Conservation (phyloP, 2,797 vertebrate species). For the Hephaestus fuliginosus region DNA sequence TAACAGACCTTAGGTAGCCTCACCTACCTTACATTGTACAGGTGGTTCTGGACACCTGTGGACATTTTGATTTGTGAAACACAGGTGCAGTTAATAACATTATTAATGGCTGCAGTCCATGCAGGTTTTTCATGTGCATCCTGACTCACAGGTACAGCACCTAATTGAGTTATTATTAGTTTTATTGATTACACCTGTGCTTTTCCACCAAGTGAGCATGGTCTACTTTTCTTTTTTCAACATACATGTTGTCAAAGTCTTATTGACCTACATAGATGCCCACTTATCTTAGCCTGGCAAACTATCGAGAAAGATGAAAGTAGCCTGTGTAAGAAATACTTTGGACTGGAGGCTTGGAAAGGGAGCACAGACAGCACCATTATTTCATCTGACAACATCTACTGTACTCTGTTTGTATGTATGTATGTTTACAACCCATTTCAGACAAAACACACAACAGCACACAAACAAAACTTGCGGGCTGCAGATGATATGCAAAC, state of each 20-base stretch:
- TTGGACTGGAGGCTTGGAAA: neutral
- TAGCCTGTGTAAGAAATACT: neutral
- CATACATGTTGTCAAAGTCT: neutral
- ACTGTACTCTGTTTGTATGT: neutral
- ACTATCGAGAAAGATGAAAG: neutral
- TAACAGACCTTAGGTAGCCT: neutral
- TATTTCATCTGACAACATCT: neutral
- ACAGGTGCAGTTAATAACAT: neutral
- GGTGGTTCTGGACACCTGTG: neutral
- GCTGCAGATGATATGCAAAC: neutral
- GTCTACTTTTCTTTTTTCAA: neutral
- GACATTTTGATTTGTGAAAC: slow-evolving; percentile 6
- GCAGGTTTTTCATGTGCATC: neutral
- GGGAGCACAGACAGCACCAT: neutral
- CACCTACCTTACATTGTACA: neutral
- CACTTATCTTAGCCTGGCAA: neutral
- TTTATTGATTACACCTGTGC: neutral
- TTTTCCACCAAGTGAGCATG: neutral
- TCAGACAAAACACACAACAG: neutral
- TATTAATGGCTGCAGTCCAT: neutral
- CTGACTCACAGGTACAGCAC: neutral
- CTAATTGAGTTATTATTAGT: neutral
- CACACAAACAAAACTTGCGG: neutral
- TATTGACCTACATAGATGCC: neutral
- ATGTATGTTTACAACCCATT: neutral